These are phyloP conservation scores for Ptychoptera contaminata DNA, from an alignment of 2,888 invertebrate genomes.

Conservation along the genomic window DNA sequence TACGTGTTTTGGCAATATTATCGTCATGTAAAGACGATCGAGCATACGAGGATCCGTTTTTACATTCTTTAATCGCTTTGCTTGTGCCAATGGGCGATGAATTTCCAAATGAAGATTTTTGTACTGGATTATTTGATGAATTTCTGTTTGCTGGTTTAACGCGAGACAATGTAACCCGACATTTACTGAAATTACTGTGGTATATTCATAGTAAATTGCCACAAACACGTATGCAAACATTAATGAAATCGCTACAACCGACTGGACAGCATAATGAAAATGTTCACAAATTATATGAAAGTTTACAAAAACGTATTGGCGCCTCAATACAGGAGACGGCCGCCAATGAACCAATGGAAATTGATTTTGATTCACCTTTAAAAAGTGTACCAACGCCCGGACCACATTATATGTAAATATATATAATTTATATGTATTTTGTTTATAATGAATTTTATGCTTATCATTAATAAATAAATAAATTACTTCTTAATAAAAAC, in stretches of 20 bases:
- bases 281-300: constrained; percentile 63
- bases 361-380: constrained; percentile 66
- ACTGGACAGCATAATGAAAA: constrained; percentile 70
- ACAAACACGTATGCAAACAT: constrained; percentile 54
- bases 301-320: constrained; percentile 63
- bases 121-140: constrained; percentile 88
- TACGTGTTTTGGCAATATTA: constrained; percentile 76
- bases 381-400: constrained; percentile 75
- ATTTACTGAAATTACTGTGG: constrained; percentile 80
- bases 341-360: constrained; percentile 43
- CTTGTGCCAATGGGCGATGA: constrained; percentile 83
- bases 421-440: too few species aligned
- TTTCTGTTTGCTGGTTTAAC: constrained; percentile 83
- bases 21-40: constrained; percentile 83
- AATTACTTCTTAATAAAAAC: too few species aligned
- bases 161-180: constrained; percentile 81
- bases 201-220: constrained; percentile 78
- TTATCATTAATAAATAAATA: too few species aligned
- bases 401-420: constrained; percentile 41
- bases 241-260: constrained; percentile 42
- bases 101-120: constrained; percentile 86
- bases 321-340: constrained; percentile 49
- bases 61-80: constrained; percentile 69
- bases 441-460: too few species aligned
- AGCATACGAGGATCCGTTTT: constrained; percentile 87